Evolutionary conservation across 2,888 invertebrate species (phyloP).

Genomic region (Drosophila fulvimacula): DNA sequence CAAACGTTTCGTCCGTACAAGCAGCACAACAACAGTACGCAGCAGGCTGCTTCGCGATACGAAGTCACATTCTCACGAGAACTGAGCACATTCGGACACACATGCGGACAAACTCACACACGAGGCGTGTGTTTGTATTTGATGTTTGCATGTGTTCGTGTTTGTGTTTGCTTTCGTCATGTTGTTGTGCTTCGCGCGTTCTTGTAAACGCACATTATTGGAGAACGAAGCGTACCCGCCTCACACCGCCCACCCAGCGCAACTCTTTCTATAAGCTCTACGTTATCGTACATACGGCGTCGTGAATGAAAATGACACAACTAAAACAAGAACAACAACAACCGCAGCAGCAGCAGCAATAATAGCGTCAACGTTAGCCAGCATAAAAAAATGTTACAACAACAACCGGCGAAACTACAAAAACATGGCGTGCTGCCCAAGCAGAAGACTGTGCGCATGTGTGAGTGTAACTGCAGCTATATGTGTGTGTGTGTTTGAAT

Average conservation of each 20-base stretch:
- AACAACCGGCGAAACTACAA: constrained; percentile 57
- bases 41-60: constrained; percentile 41
- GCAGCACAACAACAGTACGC: constrained; percentile 50
- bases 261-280: constrained; percentile 4
- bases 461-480: constrained; percentile 45
- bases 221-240: constrained; percentile 22
- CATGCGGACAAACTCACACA: background rate
- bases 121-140: constrained; percentile 36
- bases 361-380: constrained; percentile 17
- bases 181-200: constrained; percentile 42
- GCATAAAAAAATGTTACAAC: constrained; percentile 44
- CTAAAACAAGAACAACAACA: constrained; percentile 18
- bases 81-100: constrained; percentile 27
- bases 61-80: constrained; percentile 37
- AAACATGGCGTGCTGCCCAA: constrained; percentile 61
- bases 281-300: constrained; percentile 49
- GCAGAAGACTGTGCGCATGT: constrained; percentile 50
- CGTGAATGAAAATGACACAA: constrained; percentile 60
- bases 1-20: constrained; percentile 27
- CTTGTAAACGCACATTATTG: constrained; percentile 63
- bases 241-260: background rate
- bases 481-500: constrained; percentile 2
- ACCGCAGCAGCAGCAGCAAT: constrained; percentile 10
- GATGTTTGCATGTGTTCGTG: constrained; percentile 38
- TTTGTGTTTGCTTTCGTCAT: constrained; percentile 44